A percentile compares a stretch with the other conserved stretches of the same genome.
Conservation (phyloP, 2,797 vertebrate genomes). For the Cichlasoma orientale region DNA sequence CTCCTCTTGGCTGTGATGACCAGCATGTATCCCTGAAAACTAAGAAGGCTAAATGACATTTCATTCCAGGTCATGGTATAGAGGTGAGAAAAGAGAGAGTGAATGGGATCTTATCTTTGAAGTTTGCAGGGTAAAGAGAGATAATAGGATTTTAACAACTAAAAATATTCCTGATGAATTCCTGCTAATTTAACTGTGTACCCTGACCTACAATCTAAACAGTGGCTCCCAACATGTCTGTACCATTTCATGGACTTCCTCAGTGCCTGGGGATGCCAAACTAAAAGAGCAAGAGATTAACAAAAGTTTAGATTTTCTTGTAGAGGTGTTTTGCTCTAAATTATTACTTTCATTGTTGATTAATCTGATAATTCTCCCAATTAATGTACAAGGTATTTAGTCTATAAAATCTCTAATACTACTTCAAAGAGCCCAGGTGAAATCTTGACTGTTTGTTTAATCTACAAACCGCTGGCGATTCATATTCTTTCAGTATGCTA, state of each 20-base stretch:
- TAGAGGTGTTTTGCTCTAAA: neutral
- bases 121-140: neutral
- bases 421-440: neutral
- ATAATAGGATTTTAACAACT: neutral
- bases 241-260: conserved; percentile 9
- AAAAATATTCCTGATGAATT: conserved; percentile 13
- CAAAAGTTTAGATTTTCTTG: neutral
- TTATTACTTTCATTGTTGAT: neutral
- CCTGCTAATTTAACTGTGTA: neutral
- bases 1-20: conserved; percentile 39
- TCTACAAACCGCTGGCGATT: no score
- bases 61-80: conserved; percentile 37
- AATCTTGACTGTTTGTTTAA: neutral
- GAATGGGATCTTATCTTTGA: neutral
- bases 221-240: conserved; percentile 55
- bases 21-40: conserved; percentile 52
- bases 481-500: neutral
- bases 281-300: neutral
- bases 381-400: neutral
- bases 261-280: neutral
- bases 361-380: neutral
- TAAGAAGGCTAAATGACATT: conserved; percentile 50
- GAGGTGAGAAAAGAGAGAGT: conserved; percentile 19
- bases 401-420: no score
- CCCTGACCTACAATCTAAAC: conserved; percentile 11